Evolutionary conservation across 2,797 vertebrate genomes (phyloP).

Genomic region (Notolabrus celidotus): DNA sequence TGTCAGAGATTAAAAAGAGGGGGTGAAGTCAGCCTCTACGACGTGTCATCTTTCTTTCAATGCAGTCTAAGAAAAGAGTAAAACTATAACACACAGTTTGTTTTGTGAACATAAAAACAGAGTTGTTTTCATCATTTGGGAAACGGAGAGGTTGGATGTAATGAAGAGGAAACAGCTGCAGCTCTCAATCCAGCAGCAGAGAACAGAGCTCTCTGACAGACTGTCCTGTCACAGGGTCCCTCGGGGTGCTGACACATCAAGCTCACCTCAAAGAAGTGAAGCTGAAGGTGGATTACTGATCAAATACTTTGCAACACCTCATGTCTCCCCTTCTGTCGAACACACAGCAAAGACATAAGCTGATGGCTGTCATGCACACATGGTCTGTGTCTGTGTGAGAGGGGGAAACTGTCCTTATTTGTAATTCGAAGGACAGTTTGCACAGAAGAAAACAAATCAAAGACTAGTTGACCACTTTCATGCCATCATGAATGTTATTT

Average conservation of each 20-base stretch:
- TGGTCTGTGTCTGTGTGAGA: background rate
- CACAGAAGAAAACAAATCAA: background rate
- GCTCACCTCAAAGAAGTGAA: slow-evolving; percentile 8
- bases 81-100: background rate
- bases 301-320: slow-evolving; percentile 1
- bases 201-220: slow-evolving; percentile 2
- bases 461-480: background rate
- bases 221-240: slow-evolving; percentile 19
- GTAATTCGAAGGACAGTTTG: background rate
- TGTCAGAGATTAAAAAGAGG: too few relatives aligned
- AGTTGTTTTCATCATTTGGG: background rate
- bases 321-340: background rate
- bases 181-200: background rate
- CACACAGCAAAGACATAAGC: background rate
- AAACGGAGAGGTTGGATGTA: background rate
- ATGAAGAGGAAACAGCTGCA: background rate
- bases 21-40: too few relatives aligned
- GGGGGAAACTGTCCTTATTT: background rate
- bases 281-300: background rate
- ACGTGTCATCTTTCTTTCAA: too few relatives aligned
- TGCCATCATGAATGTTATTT: background rate
- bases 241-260: slow-evolving; percentile 11
- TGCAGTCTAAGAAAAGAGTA: too few relatives aligned
- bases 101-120: background rate
- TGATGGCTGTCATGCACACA: background rate